phyloP scores from a whole-genome alignment of 2,888 invertebrate genomes.

The Merodon equestris region DNA sequence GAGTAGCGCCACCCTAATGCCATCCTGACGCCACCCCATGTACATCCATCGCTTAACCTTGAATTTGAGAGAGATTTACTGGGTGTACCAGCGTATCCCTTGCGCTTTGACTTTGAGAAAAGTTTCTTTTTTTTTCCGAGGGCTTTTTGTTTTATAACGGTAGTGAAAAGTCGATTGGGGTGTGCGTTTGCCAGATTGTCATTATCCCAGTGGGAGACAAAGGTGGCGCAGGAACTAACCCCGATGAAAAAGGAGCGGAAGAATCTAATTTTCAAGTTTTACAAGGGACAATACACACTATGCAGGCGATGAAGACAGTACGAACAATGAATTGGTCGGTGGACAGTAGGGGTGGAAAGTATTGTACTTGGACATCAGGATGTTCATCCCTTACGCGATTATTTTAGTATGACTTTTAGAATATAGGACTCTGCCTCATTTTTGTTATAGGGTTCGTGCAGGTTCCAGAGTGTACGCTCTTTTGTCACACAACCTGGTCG shows the following conservation, averaged over 20 bases:
- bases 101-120: constrained; percentile 56
- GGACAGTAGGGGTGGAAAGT: constrained; percentile 33
- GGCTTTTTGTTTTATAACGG: too few species aligned
- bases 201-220: constrained; percentile 62
- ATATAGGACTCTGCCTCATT: too few species aligned
- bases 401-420: too few species aligned
- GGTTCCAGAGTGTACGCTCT: too few species aligned
- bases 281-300: constrained; percentile 41
- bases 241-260: constrained; percentile 40
- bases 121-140: constrained; percentile 40
- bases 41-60: constrained; percentile 65
- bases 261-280: constrained; percentile 67
- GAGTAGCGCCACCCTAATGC: constrained; percentile 29
- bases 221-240: constrained; percentile 5
- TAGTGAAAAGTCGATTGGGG: constrained; percentile 16
- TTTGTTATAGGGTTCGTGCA: too few species aligned
- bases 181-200: constrained; percentile 59
- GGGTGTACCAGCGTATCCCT: constrained; percentile 7
- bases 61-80: constrained; percentile 27
- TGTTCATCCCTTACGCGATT: too few species aligned
- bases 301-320: background rate
- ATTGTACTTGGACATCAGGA: too few species aligned
- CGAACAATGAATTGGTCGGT: too few species aligned
- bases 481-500: too few species aligned
- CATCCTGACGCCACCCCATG: constrained; percentile 34